phyloP scores from a whole-genome alignment of 2,113 vertebrate species.

The Ctenodactylus gundi region DNA sequence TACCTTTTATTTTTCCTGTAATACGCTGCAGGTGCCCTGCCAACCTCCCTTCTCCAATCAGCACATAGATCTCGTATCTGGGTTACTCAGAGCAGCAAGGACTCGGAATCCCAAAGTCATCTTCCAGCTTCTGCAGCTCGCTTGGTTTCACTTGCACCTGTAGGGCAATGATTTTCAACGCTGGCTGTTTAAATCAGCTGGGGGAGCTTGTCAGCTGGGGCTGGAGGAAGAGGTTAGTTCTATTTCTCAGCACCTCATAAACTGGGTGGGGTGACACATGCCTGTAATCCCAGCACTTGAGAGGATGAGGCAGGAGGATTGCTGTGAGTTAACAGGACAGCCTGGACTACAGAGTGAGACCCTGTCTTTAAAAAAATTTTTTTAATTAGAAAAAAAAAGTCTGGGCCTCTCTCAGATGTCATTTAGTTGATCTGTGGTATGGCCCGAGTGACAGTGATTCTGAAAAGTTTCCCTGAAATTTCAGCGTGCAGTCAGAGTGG shows the following conservation, averaged over 20 bases:
- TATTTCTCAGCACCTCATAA: no score
- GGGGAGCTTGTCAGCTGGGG: neutral
- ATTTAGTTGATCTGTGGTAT: neutral
- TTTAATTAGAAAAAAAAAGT: no score
- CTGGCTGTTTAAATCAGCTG: neutral
- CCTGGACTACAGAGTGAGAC: no score
- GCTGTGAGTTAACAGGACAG: no score
- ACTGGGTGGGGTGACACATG: no score
- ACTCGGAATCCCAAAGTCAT: neutral
- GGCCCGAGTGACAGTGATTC: neutral
- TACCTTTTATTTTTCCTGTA: neutral
- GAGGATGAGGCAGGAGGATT: no score
- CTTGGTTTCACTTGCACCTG: neutral
- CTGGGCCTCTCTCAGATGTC: neutral
- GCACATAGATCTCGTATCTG: neutral
- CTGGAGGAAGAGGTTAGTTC: no score
- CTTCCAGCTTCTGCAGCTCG: neutral
- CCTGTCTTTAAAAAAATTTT: no score
- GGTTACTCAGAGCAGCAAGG: neutral
- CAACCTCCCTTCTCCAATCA: neutral
- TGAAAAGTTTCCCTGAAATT: neutral
- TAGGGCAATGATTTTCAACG: neutral
- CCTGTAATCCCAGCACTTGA: no score
- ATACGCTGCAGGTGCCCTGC: neutral
- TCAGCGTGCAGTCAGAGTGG: neutral